phyloP scores from a whole-genome alignment of 2,888 invertebrate species.

The Megalurothrips usitatus region DNA sequence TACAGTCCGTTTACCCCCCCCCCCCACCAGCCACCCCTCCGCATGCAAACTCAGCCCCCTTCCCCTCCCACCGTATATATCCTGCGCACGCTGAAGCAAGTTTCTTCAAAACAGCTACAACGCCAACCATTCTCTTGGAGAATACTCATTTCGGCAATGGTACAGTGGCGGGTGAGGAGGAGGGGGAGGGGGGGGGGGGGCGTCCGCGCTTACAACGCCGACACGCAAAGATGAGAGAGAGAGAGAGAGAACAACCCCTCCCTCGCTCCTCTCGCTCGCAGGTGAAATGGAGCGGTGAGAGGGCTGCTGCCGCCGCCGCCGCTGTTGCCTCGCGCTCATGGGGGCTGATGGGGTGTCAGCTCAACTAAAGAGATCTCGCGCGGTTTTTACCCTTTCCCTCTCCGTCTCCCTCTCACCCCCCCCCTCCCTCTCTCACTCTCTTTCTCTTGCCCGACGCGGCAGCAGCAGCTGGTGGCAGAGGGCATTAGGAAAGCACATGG shows the following conservation, averaged over 20 bases:
- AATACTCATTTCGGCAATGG: too few species aligned
- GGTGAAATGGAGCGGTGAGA: not conserved
- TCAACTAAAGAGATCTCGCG: too few species aligned
- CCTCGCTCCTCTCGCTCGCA: not conserved
- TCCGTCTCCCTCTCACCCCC: too few species aligned
- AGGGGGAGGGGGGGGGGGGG: not conserved
- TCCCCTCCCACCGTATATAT: not conserved
- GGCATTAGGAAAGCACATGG: not conserved
- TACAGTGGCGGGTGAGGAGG: too few species aligned
- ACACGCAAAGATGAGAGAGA: too few species aligned
- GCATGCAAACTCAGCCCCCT: not conserved
- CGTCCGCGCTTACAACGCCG: not conserved
- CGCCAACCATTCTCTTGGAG: too few species aligned
- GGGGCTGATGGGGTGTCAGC: too few species aligned
- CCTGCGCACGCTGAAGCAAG: not conserved
- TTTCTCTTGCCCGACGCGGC: not conserved
- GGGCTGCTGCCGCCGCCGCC: too few species aligned
- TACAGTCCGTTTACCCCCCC: slow-evolving; percentile 20
- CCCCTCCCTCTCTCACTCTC: too few species aligned
- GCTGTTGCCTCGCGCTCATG: too few species aligned
- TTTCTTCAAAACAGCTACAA: not conserved
- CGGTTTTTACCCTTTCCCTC: too few species aligned
- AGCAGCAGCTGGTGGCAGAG: not conserved
- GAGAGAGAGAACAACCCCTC: not conserved
- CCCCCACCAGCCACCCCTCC: not conserved